These are phyloP conservation scores for Rhizoglyphus robini DNA, from an alignment of 1,140 invertebrate species.

Conservation along the genomic window DNA sequence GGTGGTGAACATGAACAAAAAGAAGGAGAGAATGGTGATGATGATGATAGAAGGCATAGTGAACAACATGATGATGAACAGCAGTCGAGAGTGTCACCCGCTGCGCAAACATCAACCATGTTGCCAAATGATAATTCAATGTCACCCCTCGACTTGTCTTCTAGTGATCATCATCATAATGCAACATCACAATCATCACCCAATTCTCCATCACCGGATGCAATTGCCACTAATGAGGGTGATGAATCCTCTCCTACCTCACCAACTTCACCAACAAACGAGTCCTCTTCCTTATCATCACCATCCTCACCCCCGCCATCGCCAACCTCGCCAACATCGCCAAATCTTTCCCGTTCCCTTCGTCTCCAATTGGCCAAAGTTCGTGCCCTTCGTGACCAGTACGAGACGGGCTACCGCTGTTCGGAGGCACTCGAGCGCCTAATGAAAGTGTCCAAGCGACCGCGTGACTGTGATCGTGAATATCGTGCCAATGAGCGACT, in stretches of 20 bases:
- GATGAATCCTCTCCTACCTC: too few relatives aligned
- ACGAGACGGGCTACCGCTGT: neutral
- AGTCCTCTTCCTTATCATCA: neutral
- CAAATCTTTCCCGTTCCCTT: neutral
- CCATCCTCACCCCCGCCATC: neutral
- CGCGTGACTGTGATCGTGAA: slow-evolving; percentile 10
- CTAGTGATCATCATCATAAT: too few relatives aligned
- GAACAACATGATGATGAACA: too few relatives aligned
- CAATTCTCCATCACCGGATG: neutral
- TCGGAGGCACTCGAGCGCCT: slow-evolving; percentile 3
- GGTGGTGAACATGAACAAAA: too few relatives aligned
- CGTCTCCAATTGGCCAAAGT: slow-evolving; percentile 15
- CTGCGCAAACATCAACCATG: too few relatives aligned
- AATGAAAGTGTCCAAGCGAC: neutral
- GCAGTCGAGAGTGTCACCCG: too few relatives aligned
- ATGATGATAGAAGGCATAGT: too few relatives aligned
- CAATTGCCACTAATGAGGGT: too few relatives aligned
- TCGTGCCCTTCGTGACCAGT: neutral
- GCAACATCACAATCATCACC: too few relatives aligned
- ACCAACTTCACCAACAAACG: too few relatives aligned
- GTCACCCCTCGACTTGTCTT: too few relatives aligned
- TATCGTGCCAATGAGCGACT: slow-evolving; percentile 6
- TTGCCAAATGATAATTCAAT: too few relatives aligned
- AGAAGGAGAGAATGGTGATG: neutral
- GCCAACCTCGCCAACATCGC: neutral